Evolutionary conservation across 2,888 invertebrate genomes (phyloP), one percentile per base, ranked within the genome.

Genomic region (Volucella bombylans): DNA sequence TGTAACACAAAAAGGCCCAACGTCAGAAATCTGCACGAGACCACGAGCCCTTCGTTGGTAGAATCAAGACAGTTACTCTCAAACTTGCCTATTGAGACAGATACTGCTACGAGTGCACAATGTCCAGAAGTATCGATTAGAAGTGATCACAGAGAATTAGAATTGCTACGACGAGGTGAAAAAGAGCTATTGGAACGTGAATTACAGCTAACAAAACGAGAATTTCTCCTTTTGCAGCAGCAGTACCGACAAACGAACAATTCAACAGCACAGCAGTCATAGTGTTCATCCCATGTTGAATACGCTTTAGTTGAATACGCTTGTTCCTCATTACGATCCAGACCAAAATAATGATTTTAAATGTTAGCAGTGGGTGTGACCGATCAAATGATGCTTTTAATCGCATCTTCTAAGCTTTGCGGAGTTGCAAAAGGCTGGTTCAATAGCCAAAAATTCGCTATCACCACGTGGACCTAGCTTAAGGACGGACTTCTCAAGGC

Each of bases 141-240:
- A 45, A 1, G 45, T 45, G 45, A 45, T 45, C 54, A 15, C 18
- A 54, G 31, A 54, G 54, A 54, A 23, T 54, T 23, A 23, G 54
- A 54, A 54, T 54, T 54, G 23, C 54, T 54, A 15, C 31, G 23
- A 1, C 54, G n/a, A n/a, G n/a, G 23, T 54, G 31, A 54, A 54
- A 54, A 54, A 54, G 54, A 54, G 54, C 12, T 15, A 54, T 54
- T 54, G 54, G 54, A 11, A 54, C 54, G 54, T 54, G 54, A 54
- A 23, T 54, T 54, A 54, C 54, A 54, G 1, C 23, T 54, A 54
- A 54, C 54, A 0, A 54, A 15, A 23, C 54, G 12, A 54, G 9
- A 54, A 54, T 54, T 54, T 18, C 12, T 54, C 23, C 54, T 54
- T 54, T 10, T 12, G 11, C 18, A 54, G 54, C 54, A 54, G 54